phyloP scores from a whole-genome alignment of 1,140 invertebrate genomes.

The Cydia strobilella region DNA sequence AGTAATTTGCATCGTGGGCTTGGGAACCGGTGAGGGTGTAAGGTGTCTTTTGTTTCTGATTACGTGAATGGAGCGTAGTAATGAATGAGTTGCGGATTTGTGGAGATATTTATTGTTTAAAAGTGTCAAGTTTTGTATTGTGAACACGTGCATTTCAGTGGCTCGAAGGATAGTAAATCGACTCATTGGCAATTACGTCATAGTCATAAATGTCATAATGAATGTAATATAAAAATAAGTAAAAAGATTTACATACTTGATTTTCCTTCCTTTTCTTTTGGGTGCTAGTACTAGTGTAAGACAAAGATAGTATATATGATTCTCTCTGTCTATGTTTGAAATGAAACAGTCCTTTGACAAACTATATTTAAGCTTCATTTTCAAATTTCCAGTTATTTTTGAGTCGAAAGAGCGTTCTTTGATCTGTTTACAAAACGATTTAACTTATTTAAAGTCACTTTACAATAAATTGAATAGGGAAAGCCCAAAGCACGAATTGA shows the following conservation, averaged over 20 bases:
- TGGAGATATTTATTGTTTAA: not conserved
- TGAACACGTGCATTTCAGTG: too few relatives aligned
- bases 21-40: slow-evolving; percentile 42
- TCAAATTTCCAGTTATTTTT: not conserved
- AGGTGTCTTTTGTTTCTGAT: slow-evolving; percentile 22
- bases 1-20: slow-evolving; percentile 49
- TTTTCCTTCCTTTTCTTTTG: too few relatives aligned
- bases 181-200: too few relatives aligned
- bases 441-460: not conserved
- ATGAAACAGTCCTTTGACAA: too few relatives aligned
- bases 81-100: not conserved
- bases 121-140: not conserved
- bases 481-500: not conserved
- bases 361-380: too few relatives aligned
- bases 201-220: too few relatives aligned
- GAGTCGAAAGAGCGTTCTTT: not conserved
- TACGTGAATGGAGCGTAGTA: not conserved
- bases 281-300: too few relatives aligned
- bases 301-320: too few relatives aligned
- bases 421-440: slow-evolving; percentile 12
- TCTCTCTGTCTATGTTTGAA: too few relatives aligned
- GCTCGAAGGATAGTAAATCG: too few relatives aligned
- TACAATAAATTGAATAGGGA: slow-evolving; percentile 13
- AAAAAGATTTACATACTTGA: too few relatives aligned
- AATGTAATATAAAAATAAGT: too few relatives aligned